phyloP scores from a whole-genome alignment of 2,113 vertebrate genomes.

The Hemibagrus wyckioides region DNA sequence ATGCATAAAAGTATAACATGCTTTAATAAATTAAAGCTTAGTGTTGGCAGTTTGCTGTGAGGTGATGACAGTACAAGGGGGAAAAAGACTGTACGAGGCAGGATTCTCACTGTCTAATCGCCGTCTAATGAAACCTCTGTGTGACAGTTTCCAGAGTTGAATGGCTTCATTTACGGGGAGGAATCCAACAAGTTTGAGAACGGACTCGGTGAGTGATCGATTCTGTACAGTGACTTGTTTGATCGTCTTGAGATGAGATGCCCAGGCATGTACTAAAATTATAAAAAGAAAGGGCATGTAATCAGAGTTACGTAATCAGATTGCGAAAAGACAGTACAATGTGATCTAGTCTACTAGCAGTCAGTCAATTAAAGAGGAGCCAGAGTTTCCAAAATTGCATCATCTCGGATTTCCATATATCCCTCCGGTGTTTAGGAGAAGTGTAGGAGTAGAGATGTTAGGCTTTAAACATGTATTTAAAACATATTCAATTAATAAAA shows the following conservation, averaged over 20 bases:
- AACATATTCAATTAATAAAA: not conserved
- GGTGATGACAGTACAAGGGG: no score
- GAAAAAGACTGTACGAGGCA: no score
- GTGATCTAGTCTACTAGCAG: not conserved
- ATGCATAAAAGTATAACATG: no score
- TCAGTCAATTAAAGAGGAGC: not conserved
- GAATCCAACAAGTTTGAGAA: constrained; percentile 92
- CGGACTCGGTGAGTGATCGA: constrained; percentile 73
- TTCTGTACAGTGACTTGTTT: not conserved
- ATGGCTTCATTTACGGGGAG: constrained; percentile 80
- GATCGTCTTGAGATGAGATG: not conserved
- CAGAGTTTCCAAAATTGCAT: not conserved
- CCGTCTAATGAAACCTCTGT: not conserved
- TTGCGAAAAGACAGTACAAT: not conserved
- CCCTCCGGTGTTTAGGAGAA: no score
- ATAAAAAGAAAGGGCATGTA: not conserved
- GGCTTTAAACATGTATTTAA: not conserved
- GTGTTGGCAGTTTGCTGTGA: no score
- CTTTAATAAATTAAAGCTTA: no score
- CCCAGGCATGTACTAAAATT: not conserved
- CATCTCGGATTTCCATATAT: not conserved
- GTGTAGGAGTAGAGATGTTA: not conserved
- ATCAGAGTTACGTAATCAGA: not conserved
- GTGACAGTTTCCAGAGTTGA: constrained; percentile 84
- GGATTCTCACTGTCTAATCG: not conserved